phyloP scores from a whole-genome alignment of 2,797 vertebrate genomes.

The Urophycis tenuis region DNA sequence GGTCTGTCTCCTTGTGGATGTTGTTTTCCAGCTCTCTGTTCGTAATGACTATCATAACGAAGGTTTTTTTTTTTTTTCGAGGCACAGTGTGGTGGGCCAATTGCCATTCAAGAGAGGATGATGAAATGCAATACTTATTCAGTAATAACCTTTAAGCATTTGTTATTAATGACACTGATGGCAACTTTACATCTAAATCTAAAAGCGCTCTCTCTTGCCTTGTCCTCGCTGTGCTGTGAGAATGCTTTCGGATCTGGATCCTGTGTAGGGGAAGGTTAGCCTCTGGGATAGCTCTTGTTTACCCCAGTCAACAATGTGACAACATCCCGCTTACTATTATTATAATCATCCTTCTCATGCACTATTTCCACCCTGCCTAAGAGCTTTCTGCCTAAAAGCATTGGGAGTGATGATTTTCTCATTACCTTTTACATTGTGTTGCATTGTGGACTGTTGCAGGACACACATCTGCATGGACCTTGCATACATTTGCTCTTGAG shows the following conservation, averaged over 20 bases:
- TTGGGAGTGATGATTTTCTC: background rate
- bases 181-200: background rate
- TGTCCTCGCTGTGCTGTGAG: background rate
- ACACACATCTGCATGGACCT: background rate
- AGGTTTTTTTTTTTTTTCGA: background rate
- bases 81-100: background rate
- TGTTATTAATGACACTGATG: background rate
- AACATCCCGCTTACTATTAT: background rate
- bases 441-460: background rate
- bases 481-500: background rate
- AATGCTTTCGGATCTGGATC: background rate
- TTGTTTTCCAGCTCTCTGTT: background rate
- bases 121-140: conserved; percentile 1
- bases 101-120: background rate
- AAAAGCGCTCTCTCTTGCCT: background rate
- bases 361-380: background rate
- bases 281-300: background rate
- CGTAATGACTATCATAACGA: background rate
- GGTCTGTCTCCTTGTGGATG: background rate
- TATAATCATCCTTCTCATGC: background rate
- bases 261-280: background rate
- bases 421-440: background rate
- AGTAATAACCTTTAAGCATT: background rate
- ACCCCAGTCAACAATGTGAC: background rate
- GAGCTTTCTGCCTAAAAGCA: background rate